A percentile compares a stretch with the other conserved stretches of the same genome.
Conservation (phyloP, 2,797 vertebrate genomes). For the Pseudochromis fuscus region DNA sequence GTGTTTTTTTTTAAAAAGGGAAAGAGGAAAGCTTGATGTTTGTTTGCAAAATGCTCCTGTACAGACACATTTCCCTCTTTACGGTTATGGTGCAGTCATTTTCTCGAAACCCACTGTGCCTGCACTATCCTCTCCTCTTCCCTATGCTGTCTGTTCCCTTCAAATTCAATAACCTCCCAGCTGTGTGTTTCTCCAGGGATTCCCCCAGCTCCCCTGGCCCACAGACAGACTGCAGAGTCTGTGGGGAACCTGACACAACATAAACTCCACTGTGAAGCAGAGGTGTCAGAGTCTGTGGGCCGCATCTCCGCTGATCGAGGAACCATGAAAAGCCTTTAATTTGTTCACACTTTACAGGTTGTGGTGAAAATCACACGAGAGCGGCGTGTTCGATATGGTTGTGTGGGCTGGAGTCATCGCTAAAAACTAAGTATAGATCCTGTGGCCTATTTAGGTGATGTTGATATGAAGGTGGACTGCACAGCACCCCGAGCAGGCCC, state of each 20-base stretch:
- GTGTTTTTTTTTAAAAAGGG: conserved; percentile 18
- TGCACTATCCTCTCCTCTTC: conserved; percentile 47
- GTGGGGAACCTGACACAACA: conserved; percentile 80
- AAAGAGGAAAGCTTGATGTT: conserved; percentile 28
- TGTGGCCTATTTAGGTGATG: conserved; percentile 55
- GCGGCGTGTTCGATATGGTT: conserved; percentile 16
- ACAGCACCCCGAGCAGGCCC: conserved; percentile 20
- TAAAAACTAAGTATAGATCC: conserved; percentile 35
- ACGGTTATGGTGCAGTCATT: conserved; percentile 48
- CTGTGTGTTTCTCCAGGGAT: conserved; percentile 81
- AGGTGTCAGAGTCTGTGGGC: conserved; percentile 76
- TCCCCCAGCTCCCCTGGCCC: conserved; percentile 72
- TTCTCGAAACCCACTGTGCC: conserved; percentile 46
- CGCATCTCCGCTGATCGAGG: conserved; percentile 49
- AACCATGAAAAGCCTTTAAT: conserved; percentile 52
- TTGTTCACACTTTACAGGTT: conserved; percentile 53
- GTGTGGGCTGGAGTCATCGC: conserved; percentile 41
- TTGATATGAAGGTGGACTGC: conserved; percentile 46
- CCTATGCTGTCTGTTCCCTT: conserved; percentile 66
- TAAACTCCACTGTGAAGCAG: conserved; percentile 75
- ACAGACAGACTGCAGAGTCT: conserved; percentile 79
- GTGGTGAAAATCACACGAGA: conserved; percentile 28
- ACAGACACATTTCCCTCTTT: conserved; percentile 14
- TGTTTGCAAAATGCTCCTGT: conserved; percentile 41
- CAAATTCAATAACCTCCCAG: conserved; percentile 81